Conservation (phyloP, 2,113 vertebrate species). For the Hydrolagus affinis region DNA sequence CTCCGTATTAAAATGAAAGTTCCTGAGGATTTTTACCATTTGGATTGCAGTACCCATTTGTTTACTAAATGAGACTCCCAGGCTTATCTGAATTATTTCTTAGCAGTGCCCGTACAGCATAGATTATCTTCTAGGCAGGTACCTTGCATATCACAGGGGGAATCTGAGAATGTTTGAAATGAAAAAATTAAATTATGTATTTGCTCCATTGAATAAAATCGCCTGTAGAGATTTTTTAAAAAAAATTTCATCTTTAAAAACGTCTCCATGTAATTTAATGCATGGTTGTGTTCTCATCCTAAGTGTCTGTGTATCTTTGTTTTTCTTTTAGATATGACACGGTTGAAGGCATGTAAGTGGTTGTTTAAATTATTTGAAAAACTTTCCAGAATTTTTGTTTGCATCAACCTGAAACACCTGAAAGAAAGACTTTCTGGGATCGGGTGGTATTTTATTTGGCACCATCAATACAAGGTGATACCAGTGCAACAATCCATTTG, state of each 20-base stretch:
- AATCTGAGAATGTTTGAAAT: constrained; percentile 21
- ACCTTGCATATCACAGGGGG: constrained; percentile 27
- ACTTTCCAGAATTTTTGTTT: constrained; percentile 33
- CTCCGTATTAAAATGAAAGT: background rate
- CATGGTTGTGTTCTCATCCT: constrained; percentile 70
- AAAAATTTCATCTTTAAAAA: constrained; percentile 31
- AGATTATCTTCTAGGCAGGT: background rate
- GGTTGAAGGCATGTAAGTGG: constrained; percentile 93
- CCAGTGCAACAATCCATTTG: background rate
- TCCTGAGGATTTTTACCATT: background rate
- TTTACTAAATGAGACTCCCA: background rate
- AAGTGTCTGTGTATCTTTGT: constrained; percentile 69
- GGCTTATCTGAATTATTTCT: background rate
- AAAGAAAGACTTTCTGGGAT: background rate
- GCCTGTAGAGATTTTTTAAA: background rate
- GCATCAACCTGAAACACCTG: background rate
- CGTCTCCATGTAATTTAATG: constrained; percentile 42
- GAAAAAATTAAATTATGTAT: background rate
- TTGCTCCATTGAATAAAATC: constrained; percentile 20
- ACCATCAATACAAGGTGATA: background rate
- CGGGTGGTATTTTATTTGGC: background rate
- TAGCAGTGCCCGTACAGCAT: background rate
- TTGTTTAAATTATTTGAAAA: constrained; percentile 61
- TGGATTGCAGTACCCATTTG: background rate
- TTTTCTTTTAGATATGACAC: constrained; percentile 78